phyloP scores from a whole-genome alignment of 2,113 vertebrate species.

The Lathamus discolor region DNA sequence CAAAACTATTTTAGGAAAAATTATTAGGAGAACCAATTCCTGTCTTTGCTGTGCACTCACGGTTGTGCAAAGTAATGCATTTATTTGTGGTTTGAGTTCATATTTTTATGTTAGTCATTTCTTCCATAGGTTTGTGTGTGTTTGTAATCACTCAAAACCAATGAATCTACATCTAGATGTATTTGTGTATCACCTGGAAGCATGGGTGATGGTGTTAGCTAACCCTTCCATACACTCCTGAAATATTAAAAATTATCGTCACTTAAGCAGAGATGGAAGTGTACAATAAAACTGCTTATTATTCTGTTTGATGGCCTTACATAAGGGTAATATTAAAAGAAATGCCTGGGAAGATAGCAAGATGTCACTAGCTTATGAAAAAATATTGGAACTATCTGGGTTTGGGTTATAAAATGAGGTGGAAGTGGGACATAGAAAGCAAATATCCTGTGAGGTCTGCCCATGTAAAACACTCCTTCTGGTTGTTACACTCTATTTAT shows the following conservation, averaged over 20 bases:
- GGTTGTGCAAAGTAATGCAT: not conserved
- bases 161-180: not conserved
- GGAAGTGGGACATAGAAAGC: not conserved
- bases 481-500: not conserved
- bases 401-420: not conserved
- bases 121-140: not conserved
- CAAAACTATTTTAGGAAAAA: not conserved
- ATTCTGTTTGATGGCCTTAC: not conserved
- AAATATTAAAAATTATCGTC: not conserved
- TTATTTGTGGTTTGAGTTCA: not conserved
- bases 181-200: not conserved
- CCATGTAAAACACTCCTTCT: not conserved
- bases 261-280: not conserved
- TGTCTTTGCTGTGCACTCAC: not conserved
- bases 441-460: not conserved
- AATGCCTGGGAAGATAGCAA: not conserved
- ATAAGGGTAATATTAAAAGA: not conserved
- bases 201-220: not conserved
- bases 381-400: not conserved
- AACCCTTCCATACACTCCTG: not conserved
- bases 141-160: not conserved
- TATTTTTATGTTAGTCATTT: not conserved
- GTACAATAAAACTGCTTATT: not conserved
- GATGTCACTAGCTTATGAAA: not conserved
- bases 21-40: not conserved